These are phyloP conservation scores for Diadromus collaris DNA, from an alignment of 2,888 invertebrate genomes.

Conservation along the genomic window DNA sequence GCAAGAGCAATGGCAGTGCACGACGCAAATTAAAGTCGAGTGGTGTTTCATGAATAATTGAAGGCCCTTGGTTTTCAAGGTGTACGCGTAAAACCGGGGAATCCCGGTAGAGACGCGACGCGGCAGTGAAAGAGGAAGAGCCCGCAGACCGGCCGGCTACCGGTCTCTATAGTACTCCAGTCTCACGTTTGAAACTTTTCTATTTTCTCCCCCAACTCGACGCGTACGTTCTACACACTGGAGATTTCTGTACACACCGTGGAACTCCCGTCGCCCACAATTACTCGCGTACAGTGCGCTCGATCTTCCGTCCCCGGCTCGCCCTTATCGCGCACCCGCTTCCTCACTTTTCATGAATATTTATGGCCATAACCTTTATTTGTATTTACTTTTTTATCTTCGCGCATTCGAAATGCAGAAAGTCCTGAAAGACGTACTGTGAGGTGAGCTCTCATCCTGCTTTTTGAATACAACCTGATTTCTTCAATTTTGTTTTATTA, in stretches of 20 bases:
- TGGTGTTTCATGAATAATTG: constrained; percentile 73
- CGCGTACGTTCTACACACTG: background rate
- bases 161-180: constrained; percentile 21
- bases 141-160: constrained; percentile 31
- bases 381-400: constrained; percentile 15
- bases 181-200: constrained; percentile 35
- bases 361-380: constrained; percentile 21
- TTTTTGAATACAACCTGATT: background rate
- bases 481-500: background rate
- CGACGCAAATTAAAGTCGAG: constrained; percentile 70
- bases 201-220: background rate
- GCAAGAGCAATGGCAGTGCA: constrained; percentile 40
- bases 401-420: background rate
- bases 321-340: background rate
- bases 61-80: constrained; percentile 59
- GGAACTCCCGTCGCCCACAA: constrained; percentile 4
- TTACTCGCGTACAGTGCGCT: background rate
- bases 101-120: constrained; percentile 25
- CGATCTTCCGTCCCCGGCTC: background rate
- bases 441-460: constrained; percentile 5
- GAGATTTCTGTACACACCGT: constrained; percentile 9
- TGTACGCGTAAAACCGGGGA: constrained; percentile 58
- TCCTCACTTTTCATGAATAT: constrained; percentile 22
- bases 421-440: background rate
- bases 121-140: constrained; percentile 10